A percentile compares a stretch with the other conserved stretches of the same genome.
Conservation (phyloP, 2,888 invertebrate species). For the Rotaria magnacalcarata region DNA sequence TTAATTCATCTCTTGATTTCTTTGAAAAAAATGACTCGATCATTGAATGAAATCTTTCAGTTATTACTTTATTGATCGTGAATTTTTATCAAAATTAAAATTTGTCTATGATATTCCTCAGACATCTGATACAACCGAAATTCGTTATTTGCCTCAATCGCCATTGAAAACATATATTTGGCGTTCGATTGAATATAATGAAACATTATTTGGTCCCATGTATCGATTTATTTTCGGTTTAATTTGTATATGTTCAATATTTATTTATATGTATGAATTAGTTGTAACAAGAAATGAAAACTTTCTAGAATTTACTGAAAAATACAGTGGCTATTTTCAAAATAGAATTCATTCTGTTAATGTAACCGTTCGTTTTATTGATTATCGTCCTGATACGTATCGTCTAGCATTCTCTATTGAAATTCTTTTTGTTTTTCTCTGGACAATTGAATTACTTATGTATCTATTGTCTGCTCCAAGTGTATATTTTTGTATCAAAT, state of each 20-base stretch:
- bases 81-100: background rate
- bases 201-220: background rate
- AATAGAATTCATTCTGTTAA: background rate
- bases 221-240: constrained; percentile 20
- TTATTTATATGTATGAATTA: background rate
- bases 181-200: constrained; percentile 20
- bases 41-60: background rate
- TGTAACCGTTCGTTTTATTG: background rate
- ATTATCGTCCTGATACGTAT: background rate
- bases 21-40: no score
- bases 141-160: constrained; percentile 8
- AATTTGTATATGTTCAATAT: constrained; percentile 7
- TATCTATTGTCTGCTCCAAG: background rate
- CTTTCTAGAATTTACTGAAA: background rate
- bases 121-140: background rate
- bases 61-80: background rate
- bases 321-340: background rate
- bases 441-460: background rate
- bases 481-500: background rate
- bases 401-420: background rate
- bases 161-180: background rate
- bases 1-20: no score
- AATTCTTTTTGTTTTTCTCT: background rate
- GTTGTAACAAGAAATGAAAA: background rate
- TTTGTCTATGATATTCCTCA: background rate